These are phyloP conservation scores for Medauroidea extradentata DNA, from an alignment of 1,140 invertebrate genomes.

Conservation along the genomic window DNA sequence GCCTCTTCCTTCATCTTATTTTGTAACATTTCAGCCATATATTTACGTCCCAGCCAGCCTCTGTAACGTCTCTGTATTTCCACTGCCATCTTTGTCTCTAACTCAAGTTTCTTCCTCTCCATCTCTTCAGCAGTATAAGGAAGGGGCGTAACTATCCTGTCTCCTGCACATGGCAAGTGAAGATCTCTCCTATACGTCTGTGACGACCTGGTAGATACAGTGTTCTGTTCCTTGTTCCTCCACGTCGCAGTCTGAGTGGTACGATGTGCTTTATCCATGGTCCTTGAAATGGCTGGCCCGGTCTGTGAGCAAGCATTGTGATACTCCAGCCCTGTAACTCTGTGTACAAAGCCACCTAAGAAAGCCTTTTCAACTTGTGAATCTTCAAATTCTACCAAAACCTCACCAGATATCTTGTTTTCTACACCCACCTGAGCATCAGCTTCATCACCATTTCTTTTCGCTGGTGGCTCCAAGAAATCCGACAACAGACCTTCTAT, in stretches of 20 bases:
- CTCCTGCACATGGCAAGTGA: conserved; percentile 44
- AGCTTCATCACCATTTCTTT: no score
- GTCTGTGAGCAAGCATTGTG: conserved; percentile 61
- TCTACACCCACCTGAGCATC: no score
- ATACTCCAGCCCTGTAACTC: conserved; percentile 50
- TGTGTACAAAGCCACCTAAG: conserved; percentile 57
- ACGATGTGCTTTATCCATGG: no score
- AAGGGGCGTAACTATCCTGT: conserved; percentile 50
- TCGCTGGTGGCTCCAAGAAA: no score
- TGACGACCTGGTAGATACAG: no score
- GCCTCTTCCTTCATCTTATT: conserved; percentile 35
- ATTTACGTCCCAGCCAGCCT: conserved; percentile 12
- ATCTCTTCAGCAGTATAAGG: conserved; percentile 53
- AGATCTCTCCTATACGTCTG: no score
- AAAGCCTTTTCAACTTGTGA: conserved; percentile 47
- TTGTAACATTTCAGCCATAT: conserved; percentile 27
- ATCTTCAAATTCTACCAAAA: no score
- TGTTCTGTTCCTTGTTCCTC: no score
- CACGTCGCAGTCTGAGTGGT: no score
- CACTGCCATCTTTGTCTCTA: conserved; percentile 43
- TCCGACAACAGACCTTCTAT: no score
- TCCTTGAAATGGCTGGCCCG: conserved; percentile 47
- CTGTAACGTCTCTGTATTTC: conserved; percentile 56
- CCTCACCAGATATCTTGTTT: no score
- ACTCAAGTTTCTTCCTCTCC: conserved; percentile 45